These are phyloP conservation scores for Upupa epops DNA, from an alignment of 2,113 vertebrate genomes.

Conservation along the genomic window DNA sequence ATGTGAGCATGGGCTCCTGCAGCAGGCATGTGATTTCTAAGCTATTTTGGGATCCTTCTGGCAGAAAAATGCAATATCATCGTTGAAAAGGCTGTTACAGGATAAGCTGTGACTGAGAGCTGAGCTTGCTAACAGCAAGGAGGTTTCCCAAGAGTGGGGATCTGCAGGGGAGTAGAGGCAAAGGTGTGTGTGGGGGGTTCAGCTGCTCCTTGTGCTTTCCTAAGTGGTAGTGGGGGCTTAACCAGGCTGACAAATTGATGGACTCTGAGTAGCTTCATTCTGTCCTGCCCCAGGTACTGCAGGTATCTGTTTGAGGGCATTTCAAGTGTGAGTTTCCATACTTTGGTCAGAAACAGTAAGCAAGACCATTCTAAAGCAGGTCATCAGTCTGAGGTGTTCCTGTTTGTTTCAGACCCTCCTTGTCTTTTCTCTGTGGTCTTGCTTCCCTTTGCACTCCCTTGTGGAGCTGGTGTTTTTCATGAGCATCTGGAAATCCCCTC, in stretches of 20 bases:
- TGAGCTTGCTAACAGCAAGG: neutral
- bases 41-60: conserved; percentile 46
- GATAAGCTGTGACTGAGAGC: neutral
- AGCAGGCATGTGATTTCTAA: accelerated
- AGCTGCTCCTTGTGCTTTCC: neutral
- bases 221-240: accelerated
- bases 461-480: neutral
- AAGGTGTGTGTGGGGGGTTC: neutral
- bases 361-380: neutral
- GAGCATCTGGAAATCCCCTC: neutral
- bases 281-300: neutral
- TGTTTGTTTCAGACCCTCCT: neutral
- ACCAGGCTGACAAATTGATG: neutral
- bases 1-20: neutral
- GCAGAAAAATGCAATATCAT: conserved; percentile 27
- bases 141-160: neutral
- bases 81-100: neutral
- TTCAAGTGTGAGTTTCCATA: neutral
- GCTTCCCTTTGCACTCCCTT: neutral
- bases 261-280: neutral
- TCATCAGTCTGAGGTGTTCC: neutral
- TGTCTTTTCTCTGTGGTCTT: neutral
- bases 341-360: neutral
- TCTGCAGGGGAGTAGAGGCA: neutral
- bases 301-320: neutral